phyloP scores from a whole-genome alignment of 1,140 invertebrate species.

The Saccostrea cuccullata region DNA sequence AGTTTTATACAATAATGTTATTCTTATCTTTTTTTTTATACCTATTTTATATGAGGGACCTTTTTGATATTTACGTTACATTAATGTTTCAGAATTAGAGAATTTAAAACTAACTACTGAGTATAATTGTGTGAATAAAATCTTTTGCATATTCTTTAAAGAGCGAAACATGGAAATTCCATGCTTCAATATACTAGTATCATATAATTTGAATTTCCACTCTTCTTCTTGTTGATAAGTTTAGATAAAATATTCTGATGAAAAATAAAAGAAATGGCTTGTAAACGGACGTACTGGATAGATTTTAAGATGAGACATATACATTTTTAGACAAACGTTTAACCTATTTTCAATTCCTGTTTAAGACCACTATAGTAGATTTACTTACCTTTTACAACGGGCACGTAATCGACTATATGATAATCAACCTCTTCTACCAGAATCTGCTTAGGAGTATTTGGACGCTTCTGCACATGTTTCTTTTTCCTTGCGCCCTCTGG shows the following conservation, averaged over 20 bases:
- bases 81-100: too few species aligned
- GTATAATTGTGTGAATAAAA: too few species aligned
- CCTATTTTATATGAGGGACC: too few species aligned
- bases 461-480: background rate
- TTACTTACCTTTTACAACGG: background rate
- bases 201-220: too few species aligned
- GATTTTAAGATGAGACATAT: background rate
- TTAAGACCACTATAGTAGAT: background rate
- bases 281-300: background rate
- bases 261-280: background rate
- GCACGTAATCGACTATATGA: background rate
- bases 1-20: background rate
- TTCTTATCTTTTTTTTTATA: background rate
- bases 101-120: too few species aligned
- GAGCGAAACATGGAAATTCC: too few species aligned
- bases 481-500: background rate
- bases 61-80: background rate
- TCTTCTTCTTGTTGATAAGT: too few species aligned
- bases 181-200: too few species aligned
- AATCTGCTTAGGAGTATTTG: background rate
- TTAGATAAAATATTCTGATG: too few species aligned
- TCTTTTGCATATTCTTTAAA: too few species aligned
- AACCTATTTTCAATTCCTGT: background rate
- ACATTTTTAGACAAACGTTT: too few species aligned
- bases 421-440: constrained; percentile 2